Evolutionary conservation across 2,888 invertebrate genomes (phyloP).

Genomic region (Agelastica alni): DNA sequence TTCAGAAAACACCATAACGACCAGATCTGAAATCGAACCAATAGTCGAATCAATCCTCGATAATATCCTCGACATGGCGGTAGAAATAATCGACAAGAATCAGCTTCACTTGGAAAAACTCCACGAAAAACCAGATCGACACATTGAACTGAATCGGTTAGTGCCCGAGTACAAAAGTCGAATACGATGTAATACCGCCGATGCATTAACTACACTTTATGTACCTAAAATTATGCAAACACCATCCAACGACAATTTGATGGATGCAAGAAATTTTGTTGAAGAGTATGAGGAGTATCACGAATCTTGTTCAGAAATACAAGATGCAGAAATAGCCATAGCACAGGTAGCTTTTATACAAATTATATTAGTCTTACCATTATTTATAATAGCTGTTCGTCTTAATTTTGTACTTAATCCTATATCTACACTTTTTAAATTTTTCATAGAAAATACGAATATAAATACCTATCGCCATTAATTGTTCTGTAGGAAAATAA

Average conservation of each 20-base stretch:
- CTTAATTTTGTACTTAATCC: no score
- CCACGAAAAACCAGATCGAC: conserved; percentile 24
- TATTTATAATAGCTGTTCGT: no score
- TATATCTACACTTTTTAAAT: no score
- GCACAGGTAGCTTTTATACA: no score
- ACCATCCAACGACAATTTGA: conserved; percentile 46
- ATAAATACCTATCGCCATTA: no score
- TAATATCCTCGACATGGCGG: conserved; percentile 49
- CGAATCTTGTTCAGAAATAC: conserved; percentile 53
- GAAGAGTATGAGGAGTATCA: conserved; percentile 57
- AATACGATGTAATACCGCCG: conserved; percentile 47
- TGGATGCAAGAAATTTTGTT: conserved; percentile 53
- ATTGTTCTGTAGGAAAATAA: no score
- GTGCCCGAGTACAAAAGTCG: conserved; percentile 36
- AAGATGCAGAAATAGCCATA: conserved; percentile 47
- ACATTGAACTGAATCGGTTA: conserved; percentile 23
- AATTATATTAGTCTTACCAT: no score
- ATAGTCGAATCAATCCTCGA: conserved; percentile 46
- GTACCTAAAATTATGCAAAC: conserved; percentile 48
- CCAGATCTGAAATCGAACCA: conserved; percentile 39
- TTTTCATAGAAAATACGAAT: no score
- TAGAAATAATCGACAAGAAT: conserved; percentile 46
- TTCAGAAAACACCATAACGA: conserved; percentile 26
- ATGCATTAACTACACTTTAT: conserved; percentile 45
- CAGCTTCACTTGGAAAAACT: conserved; percentile 38